Evolutionary conservation across 2,113 vertebrate species (phyloP).

Genomic region (Argyrosomus japonicus): DNA sequence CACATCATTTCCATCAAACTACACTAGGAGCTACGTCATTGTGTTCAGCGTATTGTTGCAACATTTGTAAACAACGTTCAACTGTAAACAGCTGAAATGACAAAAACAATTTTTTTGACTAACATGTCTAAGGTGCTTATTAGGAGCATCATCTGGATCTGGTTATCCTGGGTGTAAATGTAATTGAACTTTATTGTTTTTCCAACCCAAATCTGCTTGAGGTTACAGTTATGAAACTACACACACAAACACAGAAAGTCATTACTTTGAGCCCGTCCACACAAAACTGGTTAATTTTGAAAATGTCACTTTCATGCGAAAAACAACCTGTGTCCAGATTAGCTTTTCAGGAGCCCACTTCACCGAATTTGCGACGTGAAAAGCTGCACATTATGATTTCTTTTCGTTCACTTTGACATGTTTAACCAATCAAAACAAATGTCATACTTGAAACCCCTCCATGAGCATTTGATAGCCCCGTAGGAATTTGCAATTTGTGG

Average conservation of each 20-base stretch:
- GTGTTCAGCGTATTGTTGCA: conserved; percentile 13
- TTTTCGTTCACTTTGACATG: background rate
- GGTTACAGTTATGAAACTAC: conserved; percentile 57
- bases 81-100: conserved; percentile 41
- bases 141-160: conserved; percentile 60
- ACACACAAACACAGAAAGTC: conserved; percentile 15
- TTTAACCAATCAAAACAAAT: conserved; percentile 13
- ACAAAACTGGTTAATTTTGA: background rate
- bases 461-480: background rate
- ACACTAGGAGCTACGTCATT: conserved; percentile 9
- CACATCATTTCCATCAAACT: conserved; percentile 29
- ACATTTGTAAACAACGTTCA: conserved; percentile 20
- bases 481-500: background rate
- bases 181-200: conserved; percentile 53
- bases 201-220: conserved; percentile 50
- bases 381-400: background rate
- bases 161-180: conserved; percentile 64
- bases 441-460: background rate
- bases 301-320: background rate
- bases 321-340: background rate
- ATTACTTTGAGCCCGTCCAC: conserved; percentile 23
- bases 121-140: conserved; percentile 38
- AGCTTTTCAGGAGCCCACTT: background rate
- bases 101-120: conserved; percentile 40
- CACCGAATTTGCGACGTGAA: background rate